Percentiles rank a stretch among this genome's conserved stretches.
These are phyloP conservation scores for Cyclophora punctaria DNA, from an alignment of 2,888 invertebrate genomes.

Conservation along the genomic window DNA sequence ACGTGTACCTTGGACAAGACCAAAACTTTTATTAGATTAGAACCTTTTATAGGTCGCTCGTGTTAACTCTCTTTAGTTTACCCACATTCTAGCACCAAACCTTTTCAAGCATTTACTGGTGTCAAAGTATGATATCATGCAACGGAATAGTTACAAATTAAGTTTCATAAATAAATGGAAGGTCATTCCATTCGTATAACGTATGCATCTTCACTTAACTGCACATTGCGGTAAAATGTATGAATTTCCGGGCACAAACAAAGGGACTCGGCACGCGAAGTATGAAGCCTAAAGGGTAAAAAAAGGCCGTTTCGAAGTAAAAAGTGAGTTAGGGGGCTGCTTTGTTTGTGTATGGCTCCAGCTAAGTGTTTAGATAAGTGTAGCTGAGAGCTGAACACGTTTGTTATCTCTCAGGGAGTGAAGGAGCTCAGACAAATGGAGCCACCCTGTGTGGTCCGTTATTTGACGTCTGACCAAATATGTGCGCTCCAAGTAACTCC, in stretches of 20 bases:
- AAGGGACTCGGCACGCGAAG: slow-evolving; percentile 62
- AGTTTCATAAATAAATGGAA: slow-evolving; percentile 42
- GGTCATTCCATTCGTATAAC: slow-evolving; percentile 42
- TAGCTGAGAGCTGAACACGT: slow-evolving; percentile 63
- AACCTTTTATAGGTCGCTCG: slow-evolving; percentile 50
- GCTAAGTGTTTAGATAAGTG: slow-evolving; percentile 75
- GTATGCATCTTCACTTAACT: slow-evolving; percentile 48
- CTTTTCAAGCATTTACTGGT: slow-evolving; percentile 19
- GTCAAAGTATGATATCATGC: slow-evolving; percentile 14
- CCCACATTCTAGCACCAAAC: slow-evolving; percentile 31
- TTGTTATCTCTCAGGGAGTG: slow-evolving; percentile 68
- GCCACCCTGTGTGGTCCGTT: slow-evolving; percentile 70
- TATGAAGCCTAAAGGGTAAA: slow-evolving; percentile 62
- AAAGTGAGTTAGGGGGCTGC: slow-evolving; percentile 65
- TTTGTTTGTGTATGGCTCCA: slow-evolving; percentile 69
- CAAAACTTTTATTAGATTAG: slow-evolving; percentile 72
- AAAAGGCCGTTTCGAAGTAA: slow-evolving; percentile 66
- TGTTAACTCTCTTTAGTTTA: slow-evolving; percentile 44
- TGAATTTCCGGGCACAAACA: slow-evolving; percentile 62
- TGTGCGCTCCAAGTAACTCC: slow-evolving; percentile 42
- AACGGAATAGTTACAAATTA: slow-evolving; percentile 12
- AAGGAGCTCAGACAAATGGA: slow-evolving; percentile 61
- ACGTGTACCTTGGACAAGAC: slow-evolving; percentile 76
- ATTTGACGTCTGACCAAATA: slow-evolving; percentile 58
- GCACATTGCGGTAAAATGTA: slow-evolving; percentile 60